Conservation (phyloP, 2,797 vertebrate species). For the Bradypodion ventrale region DNA sequence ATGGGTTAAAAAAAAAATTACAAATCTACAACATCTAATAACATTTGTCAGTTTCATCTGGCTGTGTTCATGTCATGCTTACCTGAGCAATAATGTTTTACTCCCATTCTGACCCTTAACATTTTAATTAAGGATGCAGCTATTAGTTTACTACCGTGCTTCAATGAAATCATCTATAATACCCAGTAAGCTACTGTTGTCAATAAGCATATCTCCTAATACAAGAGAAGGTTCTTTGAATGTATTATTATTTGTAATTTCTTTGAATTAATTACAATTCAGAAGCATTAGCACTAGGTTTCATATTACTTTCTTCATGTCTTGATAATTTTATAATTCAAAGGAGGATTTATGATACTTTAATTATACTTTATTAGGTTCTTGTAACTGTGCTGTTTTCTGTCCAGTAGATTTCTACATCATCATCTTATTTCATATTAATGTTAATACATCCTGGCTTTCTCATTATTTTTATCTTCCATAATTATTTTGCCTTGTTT, state of each 20-base stretch:
- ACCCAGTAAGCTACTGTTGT: conserved; percentile 33
- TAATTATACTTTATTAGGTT: conserved; percentile 38
- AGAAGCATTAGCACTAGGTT: neutral
- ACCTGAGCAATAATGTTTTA: conserved; percentile 44
- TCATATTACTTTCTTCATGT: neutral
- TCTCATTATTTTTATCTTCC: conserved; percentile 1
- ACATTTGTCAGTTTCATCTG: neutral
- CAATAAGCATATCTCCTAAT: conserved; percentile 14
- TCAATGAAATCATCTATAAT: conserved; percentile 38
- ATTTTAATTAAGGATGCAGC: conserved; percentile 54
- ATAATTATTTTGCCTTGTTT: conserved; percentile 48
- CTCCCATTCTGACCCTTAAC: conserved; percentile 51
- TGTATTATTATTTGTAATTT: conserved; percentile 38
- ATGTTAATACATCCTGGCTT: neutral
- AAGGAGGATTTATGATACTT: conserved; percentile 20
- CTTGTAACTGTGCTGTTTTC: conserved; percentile 41
- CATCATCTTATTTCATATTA: conserved; percentile 19
- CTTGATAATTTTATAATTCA: conserved; percentile 29
- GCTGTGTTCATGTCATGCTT: conserved; percentile 8
- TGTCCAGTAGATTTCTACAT: conserved; percentile 22
- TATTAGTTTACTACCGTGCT: conserved; percentile 17
- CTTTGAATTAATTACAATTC: conserved; percentile 18
- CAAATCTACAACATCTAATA: neutral
- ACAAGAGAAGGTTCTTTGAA: conserved; percentile 37
- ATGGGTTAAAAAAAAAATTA: neutral